Percentiles rank a stretch among this genome's conserved stretches.
These are phyloP conservation scores for Gila robusta DNA, from an alignment of 2,797 vertebrate genomes.

Conservation along the genomic window DNA sequence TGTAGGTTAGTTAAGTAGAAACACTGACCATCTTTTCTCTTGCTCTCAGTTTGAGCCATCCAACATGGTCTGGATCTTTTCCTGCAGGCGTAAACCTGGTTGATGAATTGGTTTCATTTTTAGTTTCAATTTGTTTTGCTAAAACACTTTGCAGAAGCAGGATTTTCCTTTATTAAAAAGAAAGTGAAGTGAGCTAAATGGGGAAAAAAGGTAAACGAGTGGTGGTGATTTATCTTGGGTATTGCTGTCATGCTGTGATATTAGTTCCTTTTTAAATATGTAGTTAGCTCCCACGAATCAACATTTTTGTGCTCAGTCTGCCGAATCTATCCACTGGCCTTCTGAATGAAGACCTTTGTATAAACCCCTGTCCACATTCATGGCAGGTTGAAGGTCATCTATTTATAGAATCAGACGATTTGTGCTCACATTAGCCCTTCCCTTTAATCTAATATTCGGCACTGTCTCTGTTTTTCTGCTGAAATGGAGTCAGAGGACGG, in stretches of 20 bases:
- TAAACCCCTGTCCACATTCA: slow-evolving; percentile 50
- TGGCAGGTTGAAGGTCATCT: slow-evolving; percentile 64
- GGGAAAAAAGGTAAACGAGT: background rate
- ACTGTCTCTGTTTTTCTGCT: slow-evolving; percentile 52
- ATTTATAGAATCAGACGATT: slow-evolving; percentile 68
- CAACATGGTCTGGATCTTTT: background rate
- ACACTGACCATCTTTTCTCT: background rate
- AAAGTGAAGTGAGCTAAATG: background rate
- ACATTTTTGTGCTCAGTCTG: slow-evolving; percentile 52
- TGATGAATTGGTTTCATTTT: background rate
- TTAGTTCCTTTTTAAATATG: background rate
- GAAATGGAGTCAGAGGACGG: slow-evolving; percentile 49
- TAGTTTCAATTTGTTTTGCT: background rate
- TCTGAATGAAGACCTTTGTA: slow-evolving; percentile 67
- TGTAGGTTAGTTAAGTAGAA: background rate
- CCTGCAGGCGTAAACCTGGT: background rate
- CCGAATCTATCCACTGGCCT: background rate
- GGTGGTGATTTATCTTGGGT: background rate
- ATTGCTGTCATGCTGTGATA: background rate
- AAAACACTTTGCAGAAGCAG: background rate
- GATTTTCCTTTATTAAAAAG: background rate
- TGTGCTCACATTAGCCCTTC: slow-evolving; percentile 56
- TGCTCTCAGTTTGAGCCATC: slow-evolving; percentile 5
- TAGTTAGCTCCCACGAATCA: slow-evolving; percentile 15
- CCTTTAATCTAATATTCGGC: slow-evolving; percentile 68